Evolutionary conservation across 2,113 vertebrate species (phyloP), one percentile per base, ranked within the genome.

Genomic region (Origma solitaria): DNA sequence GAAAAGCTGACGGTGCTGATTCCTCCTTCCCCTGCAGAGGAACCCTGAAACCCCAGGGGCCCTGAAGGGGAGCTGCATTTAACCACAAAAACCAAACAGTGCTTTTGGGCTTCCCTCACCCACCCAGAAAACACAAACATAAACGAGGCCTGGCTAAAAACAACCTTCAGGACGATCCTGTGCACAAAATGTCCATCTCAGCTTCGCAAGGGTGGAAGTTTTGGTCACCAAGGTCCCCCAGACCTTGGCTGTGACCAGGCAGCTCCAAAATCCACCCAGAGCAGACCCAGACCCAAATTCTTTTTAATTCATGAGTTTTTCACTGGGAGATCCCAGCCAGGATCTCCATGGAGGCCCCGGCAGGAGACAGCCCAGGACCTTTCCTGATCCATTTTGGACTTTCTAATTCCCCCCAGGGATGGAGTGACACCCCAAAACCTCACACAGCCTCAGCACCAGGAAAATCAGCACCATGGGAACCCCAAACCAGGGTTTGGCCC

Each of bases 131-230:
- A n/a, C 2, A 0, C 53, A n/a, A 58, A 28, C 4, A 1, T 7
- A 17, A 82, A 22, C 1, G 7, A 25, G 15, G 0, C 11, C 33
- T 65, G 60, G 17, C 45, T 68, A 24, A 38, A 54, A 82, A 7
- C 28, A 28, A 17, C 40, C 40, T 42, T 19, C 24, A 53, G 20
- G 8, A n/a, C 4, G 20, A 16, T 15, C 7, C 3, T 16, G 27
- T 18, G 23, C 18, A 49, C 22, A 45, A n/a, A 3, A 0, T 2
- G 9, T 7, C 8, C 6, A 3, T 4, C 58, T 50, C 38, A 40
- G 40, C 58, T 44, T 21, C 33, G 4, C 28, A 30, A 21, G 11
- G 14, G 12, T 10, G 42, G 9, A 45, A 40, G 22, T 1, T 56
- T 58, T 56, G 38, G 25, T 24, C 42, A 44, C 27, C 47, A 25